Evolutionary conservation across 2,797 vertebrate species (phyloP), one percentile per base, ranked within the genome.

Genomic region (Poeciliopsis presidionis): DNA sequence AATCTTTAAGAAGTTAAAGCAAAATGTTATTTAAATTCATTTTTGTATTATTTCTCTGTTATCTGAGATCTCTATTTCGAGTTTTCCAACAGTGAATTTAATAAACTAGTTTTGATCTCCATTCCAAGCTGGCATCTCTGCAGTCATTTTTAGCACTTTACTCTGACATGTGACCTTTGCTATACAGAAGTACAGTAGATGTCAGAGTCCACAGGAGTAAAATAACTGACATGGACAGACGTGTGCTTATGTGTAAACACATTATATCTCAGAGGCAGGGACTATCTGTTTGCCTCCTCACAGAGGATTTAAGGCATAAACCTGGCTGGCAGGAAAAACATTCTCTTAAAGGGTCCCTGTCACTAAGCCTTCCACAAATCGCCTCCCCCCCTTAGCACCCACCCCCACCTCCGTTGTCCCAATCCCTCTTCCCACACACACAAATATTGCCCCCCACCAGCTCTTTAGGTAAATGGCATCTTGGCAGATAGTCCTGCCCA

Each of bases 231-330:
- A 82, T 84, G 76, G 59, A 18, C 18, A 74, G 33, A 51, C 16
- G 43, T 74, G 41, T 70, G 41, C 13, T 43, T 51, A 49, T 80
- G 84, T 82, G 81, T 88, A 90, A 92, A 91, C 88, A 90, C 85
- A 79, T 76, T 86, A 45, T 83, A 84, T 89, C 91, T 88, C 70
- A 55, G 78, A 81, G 85, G 82, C 89, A 93, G 84, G 71, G 82
- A 86, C 89, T 91, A 81, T 90, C 73, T 75, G 90, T 82, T 90
- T 89, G 85, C 89, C 86, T 87, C 79, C 90, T 92, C 86, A 87
- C 91, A 88, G 61, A 81, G 93, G 94, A 94, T 95, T 96, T 95
- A 94, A 91, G 90, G 92, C 89, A 91, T 93, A 94, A 95, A 94
- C 89, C 90, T 86, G 82, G 90, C 84, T 95, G 95, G 95, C 94